Percentiles rank a stretch among this genome's conserved stretches.
These are phyloP conservation scores for Equus quagga DNA, from an alignment of 2,113 vertebrate genomes.

Conservation along the genomic window DNA sequence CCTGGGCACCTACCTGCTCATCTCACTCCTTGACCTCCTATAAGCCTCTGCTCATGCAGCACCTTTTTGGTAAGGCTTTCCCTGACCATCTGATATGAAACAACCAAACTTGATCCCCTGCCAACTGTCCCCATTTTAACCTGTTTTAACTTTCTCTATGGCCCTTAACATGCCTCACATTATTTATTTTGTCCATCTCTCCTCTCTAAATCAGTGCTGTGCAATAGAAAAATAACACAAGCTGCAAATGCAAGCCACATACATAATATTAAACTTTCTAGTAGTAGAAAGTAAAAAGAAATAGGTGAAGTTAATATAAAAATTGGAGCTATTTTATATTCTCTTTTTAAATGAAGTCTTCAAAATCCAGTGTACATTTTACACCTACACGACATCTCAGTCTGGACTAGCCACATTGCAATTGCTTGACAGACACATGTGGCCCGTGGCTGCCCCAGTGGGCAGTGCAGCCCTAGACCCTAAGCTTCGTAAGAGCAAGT, in stretches of 20 bases:
- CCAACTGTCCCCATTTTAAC: not conserved
- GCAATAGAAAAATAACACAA: not conserved
- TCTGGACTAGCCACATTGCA: not conserved
- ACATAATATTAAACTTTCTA: not conserved
- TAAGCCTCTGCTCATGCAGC: not conserved
- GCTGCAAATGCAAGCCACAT: not conserved
- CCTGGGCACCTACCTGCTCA: not conserved
- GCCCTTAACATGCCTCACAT: not conserved
- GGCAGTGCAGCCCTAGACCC: not conserved
- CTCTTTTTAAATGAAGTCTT: slow-evolving; percentile 17
- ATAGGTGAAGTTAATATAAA: not conserved
- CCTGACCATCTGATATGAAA: not conserved
- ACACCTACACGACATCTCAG: not conserved
- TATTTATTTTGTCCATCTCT: not conserved
- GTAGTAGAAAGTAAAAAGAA: not conserved
- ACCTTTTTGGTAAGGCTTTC: not conserved
- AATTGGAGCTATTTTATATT: not conserved
- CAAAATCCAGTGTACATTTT: not conserved
- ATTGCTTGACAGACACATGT: not conserved
- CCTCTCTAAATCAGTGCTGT: not conserved
- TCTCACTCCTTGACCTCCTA: not conserved
- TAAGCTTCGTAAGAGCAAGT: not conserved
- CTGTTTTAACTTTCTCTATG: not conserved
- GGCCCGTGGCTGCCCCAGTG: not conserved
- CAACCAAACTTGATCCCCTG: not conserved